Conservation (phyloP, 1,140 invertebrate genomes). For the Drosophila varians region DNA sequence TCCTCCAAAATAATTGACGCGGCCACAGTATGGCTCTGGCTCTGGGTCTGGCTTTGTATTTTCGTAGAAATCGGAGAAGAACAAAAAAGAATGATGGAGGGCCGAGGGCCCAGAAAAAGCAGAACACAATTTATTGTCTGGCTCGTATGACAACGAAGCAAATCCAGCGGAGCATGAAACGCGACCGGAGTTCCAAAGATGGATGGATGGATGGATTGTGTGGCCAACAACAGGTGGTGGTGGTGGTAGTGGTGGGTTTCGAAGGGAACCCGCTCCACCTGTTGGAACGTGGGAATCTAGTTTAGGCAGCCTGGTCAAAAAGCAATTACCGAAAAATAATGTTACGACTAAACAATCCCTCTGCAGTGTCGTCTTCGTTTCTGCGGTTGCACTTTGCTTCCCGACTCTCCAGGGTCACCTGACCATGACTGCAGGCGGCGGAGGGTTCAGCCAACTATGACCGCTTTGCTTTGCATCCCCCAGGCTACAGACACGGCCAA, state of each 20-base stretch:
- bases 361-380: neutral
- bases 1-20: slow-evolving; percentile 61
- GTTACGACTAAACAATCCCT: slow-evolving; percentile 1
- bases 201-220: slow-evolving; percentile 40
- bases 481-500: slow-evolving; percentile 5
- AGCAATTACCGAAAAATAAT: slow-evolving; percentile 60
- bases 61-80: slow-evolving; percentile 52
- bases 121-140: slow-evolving; percentile 61
- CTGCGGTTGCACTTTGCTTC: slow-evolving; percentile 29
- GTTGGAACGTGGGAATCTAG: slow-evolving; percentile 73
- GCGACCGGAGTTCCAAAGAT: slow-evolving; percentile 42
- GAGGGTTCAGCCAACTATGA: slow-evolving; percentile 53
- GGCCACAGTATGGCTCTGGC: slow-evolving; percentile 13
- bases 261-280: slow-evolving; percentile 42
- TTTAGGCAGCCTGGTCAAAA: slow-evolving; percentile 27
- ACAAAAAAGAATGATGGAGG: slow-evolving; percentile 28
- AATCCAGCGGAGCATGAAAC: slow-evolving; percentile 46
- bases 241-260: neutral
- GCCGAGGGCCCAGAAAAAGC: slow-evolving; percentile 13
- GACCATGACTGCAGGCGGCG: slow-evolving; percentile 49
- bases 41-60: neutral
- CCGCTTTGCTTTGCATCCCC: slow-evolving; percentile 29
- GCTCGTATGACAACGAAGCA: slow-evolving; percentile 54
- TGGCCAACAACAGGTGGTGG: slow-evolving; percentile 15
- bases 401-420: slow-evolving; percentile 24